Conservation (phyloP, 1,140 invertebrate species). For the Chymomyza costata region DNA sequence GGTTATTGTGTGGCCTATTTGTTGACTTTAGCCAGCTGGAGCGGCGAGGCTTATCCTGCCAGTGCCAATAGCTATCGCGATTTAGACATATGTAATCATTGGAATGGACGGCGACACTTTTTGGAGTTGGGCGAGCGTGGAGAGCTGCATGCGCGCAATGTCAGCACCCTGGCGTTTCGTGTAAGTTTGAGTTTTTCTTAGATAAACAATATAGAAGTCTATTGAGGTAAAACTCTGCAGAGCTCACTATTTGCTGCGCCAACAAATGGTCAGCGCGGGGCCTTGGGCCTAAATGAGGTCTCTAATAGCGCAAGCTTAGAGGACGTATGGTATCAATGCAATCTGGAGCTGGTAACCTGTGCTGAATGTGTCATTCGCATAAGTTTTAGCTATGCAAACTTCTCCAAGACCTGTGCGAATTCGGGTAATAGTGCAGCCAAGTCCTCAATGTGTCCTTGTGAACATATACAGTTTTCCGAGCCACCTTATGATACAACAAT, state of each 20-base stretch:
- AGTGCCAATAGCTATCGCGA: conserved; percentile 66
- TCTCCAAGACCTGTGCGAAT: conserved; percentile 73
- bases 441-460: conserved; percentile 77
- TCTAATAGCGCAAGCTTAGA: conserved; percentile 31
- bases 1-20: conserved; percentile 50
- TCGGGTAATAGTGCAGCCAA: conserved; percentile 43
- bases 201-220: background rate
- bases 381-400: conserved; percentile 78
- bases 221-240: conserved; percentile 19
- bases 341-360: conserved; percentile 82
- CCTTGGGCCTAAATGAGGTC: conserved; percentile 42
- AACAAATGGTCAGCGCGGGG: background rate
- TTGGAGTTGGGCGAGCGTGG: conserved; percentile 80
- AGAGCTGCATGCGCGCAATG: conserved; percentile 78
- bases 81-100: conserved; percentile 79
- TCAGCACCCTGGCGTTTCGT: conserved; percentile 74
- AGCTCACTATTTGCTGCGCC: conserved; percentile 40
- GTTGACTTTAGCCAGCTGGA: conserved; percentile 31
- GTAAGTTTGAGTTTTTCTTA: conserved; percentile 40
- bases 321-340: conserved; percentile 78
- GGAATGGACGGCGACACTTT: conserved; percentile 79
- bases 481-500: conserved; percentile 80
- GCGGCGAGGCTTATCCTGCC: conserved; percentile 46
- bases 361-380: conserved; percentile 82
- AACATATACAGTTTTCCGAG: conserved; percentile 83